phyloP scores from a whole-genome alignment of 2,888 invertebrate genomes.

The Pterostichus madidus region DNA sequence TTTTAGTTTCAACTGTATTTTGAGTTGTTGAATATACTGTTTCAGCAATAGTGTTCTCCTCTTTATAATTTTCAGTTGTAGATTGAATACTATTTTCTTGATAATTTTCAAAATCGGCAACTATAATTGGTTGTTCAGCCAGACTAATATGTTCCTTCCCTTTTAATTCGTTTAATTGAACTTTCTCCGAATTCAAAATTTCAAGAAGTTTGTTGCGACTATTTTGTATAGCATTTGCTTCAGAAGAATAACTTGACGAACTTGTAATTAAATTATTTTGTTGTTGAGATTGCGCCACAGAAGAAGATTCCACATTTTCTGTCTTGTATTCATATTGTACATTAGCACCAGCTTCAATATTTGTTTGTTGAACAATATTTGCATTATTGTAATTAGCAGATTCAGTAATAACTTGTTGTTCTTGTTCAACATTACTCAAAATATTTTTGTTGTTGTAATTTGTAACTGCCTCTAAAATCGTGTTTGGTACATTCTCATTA shows the following conservation, averaged over 20 bases:
- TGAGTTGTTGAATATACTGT: slow-evolving; percentile 70
- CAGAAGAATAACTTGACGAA: slow-evolving; percentile 32
- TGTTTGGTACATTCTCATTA: slow-evolving; percentile 53
- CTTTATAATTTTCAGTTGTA: slow-evolving; percentile 70
- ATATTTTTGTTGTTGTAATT: slow-evolving; percentile 41
- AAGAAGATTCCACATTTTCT: slow-evolving; percentile 43
- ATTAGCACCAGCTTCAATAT: slow-evolving; percentile 48
- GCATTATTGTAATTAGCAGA: slow-evolving; percentile 50
- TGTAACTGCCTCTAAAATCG: slow-evolving; percentile 49
- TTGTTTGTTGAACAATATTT: slow-evolving; percentile 22
- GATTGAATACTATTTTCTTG: slow-evolving; percentile 69
- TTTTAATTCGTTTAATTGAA: neutral
- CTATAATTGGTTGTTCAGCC: slow-evolving; percentile 75
- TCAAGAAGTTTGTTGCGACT: slow-evolving; percentile 51
- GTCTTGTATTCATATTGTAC: slow-evolving; percentile 32
- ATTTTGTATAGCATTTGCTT: slow-evolving; percentile 35
- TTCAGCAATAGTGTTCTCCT: slow-evolving; percentile 66
- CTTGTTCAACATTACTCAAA: neutral
- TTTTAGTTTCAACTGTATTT: slow-evolving; percentile 70
- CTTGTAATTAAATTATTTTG: slow-evolving; percentile 53
- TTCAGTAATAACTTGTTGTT: slow-evolving; percentile 63
- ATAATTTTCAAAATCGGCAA: slow-evolving; percentile 73
- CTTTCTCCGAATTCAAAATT: slow-evolving; percentile 59
- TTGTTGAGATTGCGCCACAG: slow-evolving; percentile 63
- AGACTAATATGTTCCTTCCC: slow-evolving; percentile 69